A percentile compares a stretch with the other conserved stretches of the same genome.
Conservation (phyloP, 1,140 invertebrate genomes). For the Trichonephila inaurata region DNA sequence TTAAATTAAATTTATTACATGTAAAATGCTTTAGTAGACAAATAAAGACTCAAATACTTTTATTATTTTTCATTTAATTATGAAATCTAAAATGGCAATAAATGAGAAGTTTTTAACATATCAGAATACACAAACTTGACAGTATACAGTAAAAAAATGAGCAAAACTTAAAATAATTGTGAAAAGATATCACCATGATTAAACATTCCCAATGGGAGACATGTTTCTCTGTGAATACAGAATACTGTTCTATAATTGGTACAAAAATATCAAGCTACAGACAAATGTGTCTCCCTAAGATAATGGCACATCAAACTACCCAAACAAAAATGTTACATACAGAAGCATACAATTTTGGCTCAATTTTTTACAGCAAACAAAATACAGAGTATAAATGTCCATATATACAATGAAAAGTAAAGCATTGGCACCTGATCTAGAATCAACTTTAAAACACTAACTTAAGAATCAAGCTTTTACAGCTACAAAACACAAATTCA, state of each 20-base stretch:
- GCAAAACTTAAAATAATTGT: constrained; percentile 62
- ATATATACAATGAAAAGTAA: constrained; percentile 63
- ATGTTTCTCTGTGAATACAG: constrained; percentile 57
- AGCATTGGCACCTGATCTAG: constrained; percentile 62
- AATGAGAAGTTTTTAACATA: constrained; percentile 63
- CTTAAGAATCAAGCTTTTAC: not conserved
- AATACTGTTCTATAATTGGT: constrained; percentile 66
- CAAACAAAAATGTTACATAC: constrained; percentile 60
- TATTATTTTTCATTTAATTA: constrained; percentile 48
- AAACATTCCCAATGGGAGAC: constrained; percentile 56
- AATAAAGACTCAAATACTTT: too few relatives aligned
- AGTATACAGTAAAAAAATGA: constrained; percentile 70
- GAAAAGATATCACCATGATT: constrained; percentile 54
- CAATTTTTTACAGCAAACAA: constrained; percentile 66
- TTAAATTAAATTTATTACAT: too few relatives aligned
- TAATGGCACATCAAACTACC: constrained; percentile 73
- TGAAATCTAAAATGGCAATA: constrained; percentile 73
- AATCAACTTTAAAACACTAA: not conserved
- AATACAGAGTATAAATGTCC: constrained; percentile 51
- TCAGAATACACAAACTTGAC: constrained; percentile 55
- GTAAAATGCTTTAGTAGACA: too few relatives aligned
- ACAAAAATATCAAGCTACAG: constrained; percentile 68
- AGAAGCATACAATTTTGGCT: constrained; percentile 58
- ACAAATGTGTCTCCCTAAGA: constrained; percentile 63
- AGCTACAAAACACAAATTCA: not conserved